Evolutionary conservation across 2,888 invertebrate species (phyloP), one percentile per base, ranked within the genome.

Genomic region (Petrolisthes cinctipes): DNA sequence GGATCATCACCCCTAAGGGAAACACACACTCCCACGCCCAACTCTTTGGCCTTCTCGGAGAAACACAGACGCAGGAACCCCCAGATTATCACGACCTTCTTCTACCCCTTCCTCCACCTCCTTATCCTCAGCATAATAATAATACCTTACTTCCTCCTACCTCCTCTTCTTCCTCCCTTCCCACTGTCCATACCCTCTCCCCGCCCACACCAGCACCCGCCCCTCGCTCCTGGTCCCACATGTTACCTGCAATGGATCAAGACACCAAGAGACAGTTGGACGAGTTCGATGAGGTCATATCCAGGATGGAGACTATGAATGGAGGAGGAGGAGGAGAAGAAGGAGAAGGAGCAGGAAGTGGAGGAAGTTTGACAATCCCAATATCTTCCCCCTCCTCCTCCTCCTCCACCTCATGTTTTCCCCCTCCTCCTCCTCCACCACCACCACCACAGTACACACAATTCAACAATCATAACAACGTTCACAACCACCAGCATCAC

Each of bases 221-320:
- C 5, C 66, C 84, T 57, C 86, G 80, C 11, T 76, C 75, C 66
- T 86, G 76, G 81, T 61, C 57, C 14, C 79, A n/a, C 78, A 85
- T 75, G 51, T 78, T 76, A 71, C 79, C 84, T 61, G 83, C 81
- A 80, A 76, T 85, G 75, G 83, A 83, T 61, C 54, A 80, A 53
- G 20, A 82, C 79, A 88, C 86, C 5, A 86, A 76, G 57, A 56
- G 82, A 7, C 88, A 90, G 79, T n/a, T 89, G 76, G 90, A 90
- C 66, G 90, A 90, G 82, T 90, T 90, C 56, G 90, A 90, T 82
- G 90, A 90, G 54, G 90, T 90, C 37, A 90, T 90, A 51, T 61
- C 83, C 4, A 85, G 87, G 5, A 90, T 90, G 89, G 89, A 89
- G 75, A 88, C 82, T 20, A 89, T 90, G 90, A 89, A 37, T 23